Evolutionary conservation across 2,797 vertebrate genomes (phyloP).

Genomic region (Chelon labrosus): DNA sequence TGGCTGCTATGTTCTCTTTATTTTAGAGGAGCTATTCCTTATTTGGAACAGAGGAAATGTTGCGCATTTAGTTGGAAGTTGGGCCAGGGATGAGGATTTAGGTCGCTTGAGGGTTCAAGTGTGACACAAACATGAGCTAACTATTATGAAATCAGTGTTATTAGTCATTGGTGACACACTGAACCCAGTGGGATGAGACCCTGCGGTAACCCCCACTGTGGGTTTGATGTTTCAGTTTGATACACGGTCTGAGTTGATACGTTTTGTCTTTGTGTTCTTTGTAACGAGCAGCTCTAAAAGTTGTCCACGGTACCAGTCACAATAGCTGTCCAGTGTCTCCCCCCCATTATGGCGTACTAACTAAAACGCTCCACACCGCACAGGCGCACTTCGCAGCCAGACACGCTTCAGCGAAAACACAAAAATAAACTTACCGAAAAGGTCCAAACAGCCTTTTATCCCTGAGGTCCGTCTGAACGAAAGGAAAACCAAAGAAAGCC

Average conservation of each 20-base stretch:
- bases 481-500: conserved; percentile 1
- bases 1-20: background rate
- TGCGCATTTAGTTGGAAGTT: conserved; percentile 38
- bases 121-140: conserved; percentile 55
- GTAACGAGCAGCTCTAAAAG: conserved; percentile 58
- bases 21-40: background rate
- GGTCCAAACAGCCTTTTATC: conserved; percentile 44
- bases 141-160: conserved; percentile 47
- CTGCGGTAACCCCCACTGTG: background rate
- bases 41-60: conserved; percentile 28
- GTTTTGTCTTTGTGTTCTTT: background rate
- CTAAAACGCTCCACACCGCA: conserved; percentile 78
- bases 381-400: conserved; percentile 80
- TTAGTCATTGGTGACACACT: conserved; percentile 63
- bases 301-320: conserved; percentile 52
- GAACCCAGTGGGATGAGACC: conserved; percentile 37
- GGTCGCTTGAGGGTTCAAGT: conserved; percentile 30
- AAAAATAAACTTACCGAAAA: conserved; percentile 84
- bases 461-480: conserved; percentile 11
- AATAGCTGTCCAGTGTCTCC: conserved; percentile 48
- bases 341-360: conserved; percentile 83
- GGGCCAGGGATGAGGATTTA: conserved; percentile 40
- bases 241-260: fast-evolving
- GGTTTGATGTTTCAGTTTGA: background rate
- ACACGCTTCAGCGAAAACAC: conserved; percentile 80